A percentile compares a stretch with the other conserved stretches of the same genome.
Evolutionary conservation across 2,797 vertebrate genomes (phyloP).

Genomic region (Carcharodon carcharias): DNA sequence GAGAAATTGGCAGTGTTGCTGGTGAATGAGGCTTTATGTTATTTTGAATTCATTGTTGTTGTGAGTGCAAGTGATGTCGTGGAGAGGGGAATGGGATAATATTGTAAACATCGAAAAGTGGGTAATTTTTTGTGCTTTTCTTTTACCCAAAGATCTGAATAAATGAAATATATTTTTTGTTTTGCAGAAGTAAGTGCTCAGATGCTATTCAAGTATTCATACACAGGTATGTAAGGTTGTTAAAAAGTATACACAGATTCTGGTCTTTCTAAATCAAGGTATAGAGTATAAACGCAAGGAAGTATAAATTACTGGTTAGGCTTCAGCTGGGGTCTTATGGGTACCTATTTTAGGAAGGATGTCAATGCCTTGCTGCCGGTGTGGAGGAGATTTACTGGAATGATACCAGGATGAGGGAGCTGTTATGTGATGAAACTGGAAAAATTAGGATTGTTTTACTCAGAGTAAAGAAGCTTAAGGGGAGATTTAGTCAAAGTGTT

Average conservation of each 20-base stretch:
- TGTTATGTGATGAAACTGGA: not conserved
- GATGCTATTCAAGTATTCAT: not conserved
- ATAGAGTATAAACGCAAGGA: not conserved
- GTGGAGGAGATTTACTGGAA: not conserved
- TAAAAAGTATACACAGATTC: not conserved
- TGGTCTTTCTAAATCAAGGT: not conserved
- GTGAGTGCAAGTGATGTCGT: not conserved
- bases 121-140: not conserved
- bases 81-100: not conserved
- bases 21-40: constrained; percentile 17
- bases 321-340: not conserved
- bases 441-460: not conserved
- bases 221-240: not conserved
- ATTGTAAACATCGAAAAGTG: constrained; percentile 10
- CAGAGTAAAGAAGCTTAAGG: not conserved
- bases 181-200: not conserved
- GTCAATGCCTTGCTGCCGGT: not conserved
- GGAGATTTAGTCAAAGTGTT: not conserved
- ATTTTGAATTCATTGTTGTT: constrained; percentile 21
- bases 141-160: too few species aligned
- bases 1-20: not conserved
- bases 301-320: not conserved
- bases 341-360: not conserved
- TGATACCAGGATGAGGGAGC: not conserved
- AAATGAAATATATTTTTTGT: not conserved